Percentiles rank a stretch among this genome's conserved stretches.
These are phyloP conservation scores for Ochlodes sylvanus DNA, from an alignment of 2,888 invertebrate genomes.

Conservation along the genomic window DNA sequence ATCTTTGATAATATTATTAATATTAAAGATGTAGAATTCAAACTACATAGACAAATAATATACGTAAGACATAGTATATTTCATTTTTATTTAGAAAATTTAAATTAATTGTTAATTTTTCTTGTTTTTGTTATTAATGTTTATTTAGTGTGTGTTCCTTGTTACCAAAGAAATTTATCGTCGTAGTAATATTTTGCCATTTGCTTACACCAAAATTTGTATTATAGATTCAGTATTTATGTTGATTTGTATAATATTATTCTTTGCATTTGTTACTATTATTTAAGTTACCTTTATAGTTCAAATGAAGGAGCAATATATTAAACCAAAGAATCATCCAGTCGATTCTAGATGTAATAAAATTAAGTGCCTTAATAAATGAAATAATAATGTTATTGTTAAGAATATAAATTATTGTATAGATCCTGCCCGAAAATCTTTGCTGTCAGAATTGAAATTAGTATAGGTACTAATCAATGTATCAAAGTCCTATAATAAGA, in stretches of 20 bases:
- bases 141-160: constrained; percentile 81
- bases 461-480: too few species aligned
- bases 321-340: constrained; percentile 79
- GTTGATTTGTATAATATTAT: constrained; percentile 60
- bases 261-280: constrained; percentile 75
- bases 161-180: constrained; percentile 80
- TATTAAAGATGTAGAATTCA: constrained; percentile 23
- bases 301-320: constrained; percentile 75
- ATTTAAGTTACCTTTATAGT: constrained; percentile 79
- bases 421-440: constrained; percentile 39
- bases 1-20: constrained; percentile 12
- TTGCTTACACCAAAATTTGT: constrained; percentile 57
- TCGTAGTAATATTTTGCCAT: constrained; percentile 53
- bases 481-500: too few species aligned
- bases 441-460: neutral
- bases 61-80: constrained; percentile 65
- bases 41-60: constrained; percentile 44
- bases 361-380: constrained; percentile 50
- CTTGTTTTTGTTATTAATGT: constrained; percentile 80
- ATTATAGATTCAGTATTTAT: constrained; percentile 70
- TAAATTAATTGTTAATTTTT: constrained; percentile 77
- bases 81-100: constrained; percentile 62
- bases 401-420: constrained; percentile 50
- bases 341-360: constrained; percentile 65
- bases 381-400: constrained; percentile 43